A percentile compares a stretch with the other conserved stretches of the same genome.
These are phyloP conservation scores for Thalassaphorura encarpata DNA, from an alignment of 1,140 invertebrate species.

Conservation along the genomic window DNA sequence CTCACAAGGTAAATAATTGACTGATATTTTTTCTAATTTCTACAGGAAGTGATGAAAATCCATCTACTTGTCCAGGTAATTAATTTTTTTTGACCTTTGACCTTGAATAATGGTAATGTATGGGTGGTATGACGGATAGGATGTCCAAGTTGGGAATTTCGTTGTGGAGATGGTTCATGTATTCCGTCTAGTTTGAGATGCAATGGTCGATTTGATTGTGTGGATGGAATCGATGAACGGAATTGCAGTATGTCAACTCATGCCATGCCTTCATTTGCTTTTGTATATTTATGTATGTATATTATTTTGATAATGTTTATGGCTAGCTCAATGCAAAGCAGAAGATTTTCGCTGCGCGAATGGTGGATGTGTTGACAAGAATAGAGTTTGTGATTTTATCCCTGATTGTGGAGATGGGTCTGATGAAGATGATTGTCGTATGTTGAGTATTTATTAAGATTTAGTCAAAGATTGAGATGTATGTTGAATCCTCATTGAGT, in stretches of 20 bases:
- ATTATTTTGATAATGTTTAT: neutral
- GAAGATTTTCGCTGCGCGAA: constrained; percentile 40
- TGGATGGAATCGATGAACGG: constrained; percentile 52
- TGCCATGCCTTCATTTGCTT: neutral
- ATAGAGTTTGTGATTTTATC: neutral
- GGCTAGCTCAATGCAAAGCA: neutral
- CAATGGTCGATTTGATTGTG: constrained; percentile 53
- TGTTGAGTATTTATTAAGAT: no score
- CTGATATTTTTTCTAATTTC: no score
- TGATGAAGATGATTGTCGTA: no score
- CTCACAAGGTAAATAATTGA: no score
- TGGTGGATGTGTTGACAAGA: constrained; percentile 24
- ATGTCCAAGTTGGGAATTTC: no score
- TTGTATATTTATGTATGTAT: neutral
- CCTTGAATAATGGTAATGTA: no score
- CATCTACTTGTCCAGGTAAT: no score
- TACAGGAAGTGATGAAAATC: no score
- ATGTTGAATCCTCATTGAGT: no score
- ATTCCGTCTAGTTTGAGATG: constrained; percentile 47
- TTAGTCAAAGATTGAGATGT: no score
- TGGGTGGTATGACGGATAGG: no score
- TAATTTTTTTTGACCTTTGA: no score
- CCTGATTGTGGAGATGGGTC: constrained; percentile 1
- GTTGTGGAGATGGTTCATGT: constrained; percentile 38
- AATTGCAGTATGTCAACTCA: constrained; percentile 8